Evolutionary conservation across 2,888 invertebrate genomes (phyloP).

Genomic region (Panzeria rudis): DNA sequence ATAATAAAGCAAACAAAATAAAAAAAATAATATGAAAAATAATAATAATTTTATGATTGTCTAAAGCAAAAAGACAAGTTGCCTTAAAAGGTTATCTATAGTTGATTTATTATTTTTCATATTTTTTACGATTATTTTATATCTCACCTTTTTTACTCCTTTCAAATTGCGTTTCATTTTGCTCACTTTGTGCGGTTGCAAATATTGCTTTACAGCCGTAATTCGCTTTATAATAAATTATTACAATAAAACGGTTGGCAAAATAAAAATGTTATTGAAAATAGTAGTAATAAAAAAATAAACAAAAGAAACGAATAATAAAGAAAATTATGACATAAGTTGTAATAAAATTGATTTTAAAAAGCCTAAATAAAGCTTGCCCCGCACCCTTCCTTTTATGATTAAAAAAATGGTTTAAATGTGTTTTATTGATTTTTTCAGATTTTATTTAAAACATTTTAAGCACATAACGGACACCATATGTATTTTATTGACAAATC

Average conservation of each 20-base stretch:
- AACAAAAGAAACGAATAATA: background rate
- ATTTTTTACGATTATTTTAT: slow-evolving; percentile 4
- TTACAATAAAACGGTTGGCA: slow-evolving; percentile 20
- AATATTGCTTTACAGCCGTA: background rate
- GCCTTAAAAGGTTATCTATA: slow-evolving; percentile 54
- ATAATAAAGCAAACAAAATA: background rate
- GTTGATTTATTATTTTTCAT: slow-evolving; percentile 56
- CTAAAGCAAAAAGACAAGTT: slow-evolving; percentile 52
- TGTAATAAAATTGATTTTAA: slow-evolving; percentile 12
- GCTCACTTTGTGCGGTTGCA: background rate
- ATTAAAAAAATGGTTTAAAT: background rate
- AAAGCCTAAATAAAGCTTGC: background rate
- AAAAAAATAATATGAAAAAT: background rate
- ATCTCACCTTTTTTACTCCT: slow-evolving; percentile 8
- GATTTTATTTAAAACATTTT: background rate
- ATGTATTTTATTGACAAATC: background rate
- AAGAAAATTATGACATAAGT: slow-evolving; percentile 1
- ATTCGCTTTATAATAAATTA: slow-evolving; percentile 24
- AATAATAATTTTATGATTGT: slow-evolving; percentile 54
- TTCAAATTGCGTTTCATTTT: slow-evolving; percentile 20
- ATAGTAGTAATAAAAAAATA: background rate
- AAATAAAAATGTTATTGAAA: slow-evolving; percentile 32
- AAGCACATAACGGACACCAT: background rate
- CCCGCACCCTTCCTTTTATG: background rate
- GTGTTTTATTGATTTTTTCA: background rate